Conservation (phyloP, 2,113 vertebrate genomes). For the Jacana jacana region DNA sequence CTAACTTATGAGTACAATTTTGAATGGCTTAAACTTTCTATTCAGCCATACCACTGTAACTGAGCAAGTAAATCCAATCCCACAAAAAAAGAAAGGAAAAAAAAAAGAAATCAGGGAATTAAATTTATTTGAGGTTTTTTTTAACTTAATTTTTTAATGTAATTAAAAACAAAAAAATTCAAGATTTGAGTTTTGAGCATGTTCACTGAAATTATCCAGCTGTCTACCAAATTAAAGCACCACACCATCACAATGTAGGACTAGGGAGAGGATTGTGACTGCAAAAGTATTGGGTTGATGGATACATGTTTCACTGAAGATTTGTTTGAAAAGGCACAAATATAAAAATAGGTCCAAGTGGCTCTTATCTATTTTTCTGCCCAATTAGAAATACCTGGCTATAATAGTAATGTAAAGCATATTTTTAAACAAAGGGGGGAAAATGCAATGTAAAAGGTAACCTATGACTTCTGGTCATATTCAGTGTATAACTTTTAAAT, state of each 20-base stretch:
- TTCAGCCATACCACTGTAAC: not conserved
- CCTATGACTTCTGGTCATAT: not conserved
- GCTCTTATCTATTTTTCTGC: not conserved
- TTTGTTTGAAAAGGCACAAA: not conserved
- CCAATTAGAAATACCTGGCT: not conserved
- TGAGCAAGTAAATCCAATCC: not conserved
- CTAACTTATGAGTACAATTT: not conserved
- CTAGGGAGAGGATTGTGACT: not conserved
- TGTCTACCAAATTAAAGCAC: not conserved
- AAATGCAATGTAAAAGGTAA: not conserved
- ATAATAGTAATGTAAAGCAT: not conserved
- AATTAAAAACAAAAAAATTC: not conserved
- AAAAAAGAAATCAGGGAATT: not conserved
- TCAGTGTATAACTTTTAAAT: not conserved
- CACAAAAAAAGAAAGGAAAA: not conserved
- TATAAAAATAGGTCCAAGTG: not conserved
- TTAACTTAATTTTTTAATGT: not conserved
- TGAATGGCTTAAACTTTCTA: not conserved
- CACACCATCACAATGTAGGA: not conserved
- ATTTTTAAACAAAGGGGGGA: not conserved
- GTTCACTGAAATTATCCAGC: not conserved
- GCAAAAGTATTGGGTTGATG: not conserved
- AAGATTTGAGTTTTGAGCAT: not conserved
- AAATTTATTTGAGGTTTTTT: not conserved
- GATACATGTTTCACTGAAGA: not conserved